Percentiles rank a stretch among this genome's conserved stretches.
Evolutionary conservation across 2,113 vertebrate genomes (phyloP).

Genomic region (Athene noctua): DNA sequence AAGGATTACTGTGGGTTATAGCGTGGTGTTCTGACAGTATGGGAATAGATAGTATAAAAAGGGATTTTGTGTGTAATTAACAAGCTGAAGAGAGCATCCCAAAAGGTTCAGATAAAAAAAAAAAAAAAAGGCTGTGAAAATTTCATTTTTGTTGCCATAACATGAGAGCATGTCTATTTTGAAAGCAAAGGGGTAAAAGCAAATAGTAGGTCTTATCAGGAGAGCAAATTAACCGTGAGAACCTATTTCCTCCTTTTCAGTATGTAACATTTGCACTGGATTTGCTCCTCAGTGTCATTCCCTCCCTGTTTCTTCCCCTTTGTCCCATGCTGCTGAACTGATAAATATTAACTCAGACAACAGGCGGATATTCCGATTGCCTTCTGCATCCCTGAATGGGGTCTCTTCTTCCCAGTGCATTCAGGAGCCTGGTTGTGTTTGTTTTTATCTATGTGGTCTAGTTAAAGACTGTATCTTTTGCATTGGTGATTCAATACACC

Average conservation of each 20-base stretch:
- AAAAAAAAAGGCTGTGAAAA: background rate
- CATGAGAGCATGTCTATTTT: background rate
- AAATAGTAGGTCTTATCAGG: background rate
- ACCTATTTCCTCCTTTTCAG: background rate
- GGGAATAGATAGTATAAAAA: background rate
- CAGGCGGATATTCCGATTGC: background rate
- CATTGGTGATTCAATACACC: background rate
- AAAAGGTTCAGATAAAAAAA: background rate
- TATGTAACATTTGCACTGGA: background rate
- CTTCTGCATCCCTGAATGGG: background rate
- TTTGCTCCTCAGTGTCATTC: background rate
- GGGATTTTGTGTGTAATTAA: background rate
- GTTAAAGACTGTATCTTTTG: background rate
- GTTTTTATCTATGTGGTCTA: background rate
- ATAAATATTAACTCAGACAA: background rate
- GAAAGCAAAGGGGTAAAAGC: background rate
- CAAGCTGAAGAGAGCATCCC: background rate
- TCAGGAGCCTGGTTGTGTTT: background rate
- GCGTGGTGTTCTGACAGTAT: background rate
- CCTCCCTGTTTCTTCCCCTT: background rate
- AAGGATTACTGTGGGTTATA: background rate
- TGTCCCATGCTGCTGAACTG: background rate
- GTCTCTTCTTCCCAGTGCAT: background rate
- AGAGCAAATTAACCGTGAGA: background rate
- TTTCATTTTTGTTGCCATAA: background rate